phyloP scores from a whole-genome alignment of 2,797 vertebrate genomes.

The Amniataba percoides region DNA sequence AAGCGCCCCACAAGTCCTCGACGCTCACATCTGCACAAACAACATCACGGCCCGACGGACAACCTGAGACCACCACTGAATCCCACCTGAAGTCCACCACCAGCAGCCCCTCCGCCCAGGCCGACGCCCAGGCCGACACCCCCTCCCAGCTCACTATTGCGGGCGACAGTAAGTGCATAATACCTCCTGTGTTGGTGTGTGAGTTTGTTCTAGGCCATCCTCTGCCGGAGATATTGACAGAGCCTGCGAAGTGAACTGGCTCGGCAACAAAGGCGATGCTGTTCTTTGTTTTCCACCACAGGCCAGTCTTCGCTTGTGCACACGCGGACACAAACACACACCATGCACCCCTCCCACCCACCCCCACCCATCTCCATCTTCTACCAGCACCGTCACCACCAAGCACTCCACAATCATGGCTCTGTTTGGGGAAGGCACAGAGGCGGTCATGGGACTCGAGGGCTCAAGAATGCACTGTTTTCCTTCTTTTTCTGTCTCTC shows the following conservation, averaged over 20 bases:
- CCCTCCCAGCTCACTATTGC: conserved; percentile 77
- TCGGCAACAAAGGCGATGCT: conserved; percentile 67
- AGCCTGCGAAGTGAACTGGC: conserved; percentile 60
- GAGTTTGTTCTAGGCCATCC: conserved; percentile 34
- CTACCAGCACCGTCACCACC: conserved; percentile 76
- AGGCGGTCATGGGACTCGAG: conserved; percentile 72
- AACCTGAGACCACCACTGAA: neutral
- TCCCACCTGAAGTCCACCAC: neutral
- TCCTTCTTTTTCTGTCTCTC: conserved; percentile 23
- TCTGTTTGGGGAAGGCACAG: conserved; percentile 69
- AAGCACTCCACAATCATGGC: conserved; percentile 71
- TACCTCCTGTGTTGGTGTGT: conserved; percentile 37
- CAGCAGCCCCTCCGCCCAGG: conserved; percentile 47
- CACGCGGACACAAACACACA: conserved; percentile 44
- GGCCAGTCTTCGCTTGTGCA: conserved; percentile 48
- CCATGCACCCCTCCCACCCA: conserved; percentile 10
- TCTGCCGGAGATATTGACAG: conserved; percentile 53
- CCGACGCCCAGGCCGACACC: conserved; percentile 33
- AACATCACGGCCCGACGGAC: neutral
- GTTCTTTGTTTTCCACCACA: conserved; percentile 77
- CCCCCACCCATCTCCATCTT: conserved; percentile 45
- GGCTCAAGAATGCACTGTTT: conserved; percentile 54
- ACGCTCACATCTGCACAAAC: neutral
- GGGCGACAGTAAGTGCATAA: conserved; percentile 72
- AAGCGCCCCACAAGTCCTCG: neutral